Evolutionary conservation across 2,113 vertebrate genomes (phyloP).

Genomic region (Semicossyphus pulcher): DNA sequence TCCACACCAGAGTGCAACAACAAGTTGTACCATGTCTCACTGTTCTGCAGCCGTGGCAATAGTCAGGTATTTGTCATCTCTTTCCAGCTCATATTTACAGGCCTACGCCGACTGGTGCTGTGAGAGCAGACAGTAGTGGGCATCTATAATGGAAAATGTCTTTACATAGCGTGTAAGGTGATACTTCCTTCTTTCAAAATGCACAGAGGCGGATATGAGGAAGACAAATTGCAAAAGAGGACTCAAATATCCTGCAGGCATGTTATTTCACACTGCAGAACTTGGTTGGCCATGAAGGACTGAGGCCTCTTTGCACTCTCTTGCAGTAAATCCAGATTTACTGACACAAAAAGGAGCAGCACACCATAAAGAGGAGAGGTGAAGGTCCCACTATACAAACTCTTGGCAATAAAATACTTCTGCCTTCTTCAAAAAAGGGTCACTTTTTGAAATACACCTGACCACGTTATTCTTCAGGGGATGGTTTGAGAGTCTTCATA

Average conservation of each 20-base stretch:
- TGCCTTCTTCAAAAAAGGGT: not conserved
- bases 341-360: not conserved
- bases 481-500: too few species aligned
- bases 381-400: not conserved
- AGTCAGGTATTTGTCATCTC: constrained; percentile 18
- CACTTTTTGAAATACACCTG: not conserved
- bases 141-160: not conserved
- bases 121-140: not conserved
- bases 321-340: not conserved
- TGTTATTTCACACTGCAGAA: not conserved
- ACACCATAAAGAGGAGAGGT: not conserved
- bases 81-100: not conserved
- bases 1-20: constrained; percentile 20
- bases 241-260: not conserved
- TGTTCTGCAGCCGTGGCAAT: not conserved
- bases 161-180: not conserved
- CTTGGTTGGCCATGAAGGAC: not conserved
- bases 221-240: constrained; percentile 7
- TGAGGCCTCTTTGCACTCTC: too few species aligned
- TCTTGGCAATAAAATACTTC: not conserved
- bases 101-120: not conserved
- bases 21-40: constrained; percentile 59
- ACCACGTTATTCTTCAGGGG: not conserved
- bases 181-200: constrained; percentile 9
- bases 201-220: not conserved